phyloP scores from a whole-genome alignment of 2,113 vertebrate species.

The Coturnix japonica region DNA sequence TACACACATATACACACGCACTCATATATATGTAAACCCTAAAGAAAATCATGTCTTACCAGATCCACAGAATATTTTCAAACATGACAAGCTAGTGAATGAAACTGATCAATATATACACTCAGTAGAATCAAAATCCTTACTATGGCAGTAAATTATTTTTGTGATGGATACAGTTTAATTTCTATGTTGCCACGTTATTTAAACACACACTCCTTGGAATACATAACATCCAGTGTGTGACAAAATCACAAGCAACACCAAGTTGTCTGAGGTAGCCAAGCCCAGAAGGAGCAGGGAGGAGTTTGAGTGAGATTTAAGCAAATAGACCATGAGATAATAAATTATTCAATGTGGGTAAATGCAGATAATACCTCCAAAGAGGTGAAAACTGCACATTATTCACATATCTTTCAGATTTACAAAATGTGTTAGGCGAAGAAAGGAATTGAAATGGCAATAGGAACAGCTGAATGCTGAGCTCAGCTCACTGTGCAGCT shows the following conservation, averaged over 20 bases:
- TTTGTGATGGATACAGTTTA: not conserved
- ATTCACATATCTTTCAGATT: constrained; percentile 43
- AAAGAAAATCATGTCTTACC: not conserved
- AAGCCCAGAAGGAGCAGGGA: not conserved
- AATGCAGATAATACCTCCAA: constrained; percentile 44
- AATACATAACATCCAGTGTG: constrained; percentile 3
- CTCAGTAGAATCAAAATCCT: not conserved
- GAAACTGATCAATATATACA: not conserved
- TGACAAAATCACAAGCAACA: not conserved
- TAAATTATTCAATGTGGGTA: constrained; percentile 17
- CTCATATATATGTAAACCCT: not conserved
- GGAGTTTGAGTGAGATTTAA: not conserved
- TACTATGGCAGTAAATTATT: not conserved
- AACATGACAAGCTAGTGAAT: not conserved
- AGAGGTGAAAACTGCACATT: not conserved
- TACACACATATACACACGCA: too few species aligned
- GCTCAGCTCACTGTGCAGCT: constrained; percentile 62
- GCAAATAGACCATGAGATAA: not conserved
- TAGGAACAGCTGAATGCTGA: constrained; percentile 63
- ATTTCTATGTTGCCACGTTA: not conserved
- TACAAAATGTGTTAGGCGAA: constrained; percentile 7
- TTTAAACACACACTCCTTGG: not conserved
- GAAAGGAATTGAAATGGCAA: constrained; percentile 5
- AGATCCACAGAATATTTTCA: not conserved
- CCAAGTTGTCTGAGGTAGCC: not conserved